Evolutionary conservation across 2,113 vertebrate species (phyloP).

Genomic region (Clarias macrocephalus): DNA sequence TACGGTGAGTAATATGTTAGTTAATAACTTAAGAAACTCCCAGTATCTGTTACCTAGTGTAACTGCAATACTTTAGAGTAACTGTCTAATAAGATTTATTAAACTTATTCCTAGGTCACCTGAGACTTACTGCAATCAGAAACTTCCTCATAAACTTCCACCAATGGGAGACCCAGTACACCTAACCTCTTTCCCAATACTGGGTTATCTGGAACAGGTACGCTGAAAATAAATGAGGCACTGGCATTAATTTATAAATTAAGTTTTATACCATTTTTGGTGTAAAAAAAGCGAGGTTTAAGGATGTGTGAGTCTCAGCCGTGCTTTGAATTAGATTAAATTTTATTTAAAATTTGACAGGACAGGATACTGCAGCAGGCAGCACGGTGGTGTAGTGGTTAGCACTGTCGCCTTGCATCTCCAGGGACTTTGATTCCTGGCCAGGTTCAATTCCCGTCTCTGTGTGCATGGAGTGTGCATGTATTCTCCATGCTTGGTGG

Average conservation of each 20-base stretch:
- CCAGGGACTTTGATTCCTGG: too few relatives aligned
- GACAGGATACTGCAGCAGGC: too few relatives aligned
- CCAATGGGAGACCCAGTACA: slow-evolving; percentile 79
- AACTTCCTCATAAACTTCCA: slow-evolving; percentile 86
- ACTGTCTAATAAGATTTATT: background rate
- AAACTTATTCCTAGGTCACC: slow-evolving; percentile 73
- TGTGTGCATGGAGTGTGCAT: too few relatives aligned
- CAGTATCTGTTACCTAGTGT: background rate
- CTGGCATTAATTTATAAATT: background rate
- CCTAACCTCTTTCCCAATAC: slow-evolving; percentile 83
- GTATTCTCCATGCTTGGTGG: too few relatives aligned
- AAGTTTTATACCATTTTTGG: background rate
- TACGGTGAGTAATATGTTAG: slow-evolving; percentile 73
- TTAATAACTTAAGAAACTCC: background rate
- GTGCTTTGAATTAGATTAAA: background rate
- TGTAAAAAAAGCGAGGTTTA: background rate
- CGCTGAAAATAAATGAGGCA: background rate
- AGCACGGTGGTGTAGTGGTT: too few relatives aligned
- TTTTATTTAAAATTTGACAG: too few relatives aligned
- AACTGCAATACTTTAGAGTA: background rate
- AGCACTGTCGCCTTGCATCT: too few relatives aligned
- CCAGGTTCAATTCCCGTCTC: too few relatives aligned
- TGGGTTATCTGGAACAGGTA: slow-evolving; percentile 95
- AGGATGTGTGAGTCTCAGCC: background rate
- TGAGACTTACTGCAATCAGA: slow-evolving; percentile 83